Percentiles rank a stretch among this genome's conserved stretches.
These are phyloP conservation scores for Drosophila mauritiana DNA, from an alignment of 1,140 invertebrate genomes.

Conservation along the genomic window DNA sequence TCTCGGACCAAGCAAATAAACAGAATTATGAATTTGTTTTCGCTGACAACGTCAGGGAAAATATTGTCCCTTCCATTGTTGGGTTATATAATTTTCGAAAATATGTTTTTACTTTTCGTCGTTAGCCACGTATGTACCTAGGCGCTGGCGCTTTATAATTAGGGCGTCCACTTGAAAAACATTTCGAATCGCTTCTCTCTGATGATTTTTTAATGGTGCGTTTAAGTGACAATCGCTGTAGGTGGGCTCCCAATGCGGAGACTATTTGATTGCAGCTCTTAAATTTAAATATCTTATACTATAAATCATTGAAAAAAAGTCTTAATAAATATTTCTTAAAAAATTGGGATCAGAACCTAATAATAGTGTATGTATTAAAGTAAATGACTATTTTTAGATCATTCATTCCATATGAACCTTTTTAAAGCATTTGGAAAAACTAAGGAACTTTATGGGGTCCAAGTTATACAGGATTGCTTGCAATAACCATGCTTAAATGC, in stretches of 20 bases:
- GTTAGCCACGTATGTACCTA: conserved; percentile 22
- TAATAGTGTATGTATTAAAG: too few relatives aligned
- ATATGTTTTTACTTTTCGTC: conserved; percentile 47
- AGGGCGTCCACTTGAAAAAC: conserved; percentile 50
- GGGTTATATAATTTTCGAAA: conserved; percentile 70
- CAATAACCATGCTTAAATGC: not conserved
- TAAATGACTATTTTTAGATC: too few relatives aligned
- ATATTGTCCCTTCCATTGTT: conserved; percentile 52
- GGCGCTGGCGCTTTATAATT: conserved; percentile 72
- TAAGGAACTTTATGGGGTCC: not conserved
- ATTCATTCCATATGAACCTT: not conserved
- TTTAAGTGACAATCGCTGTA: not conserved
- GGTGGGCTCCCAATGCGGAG: not conserved
- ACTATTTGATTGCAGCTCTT: not conserved
- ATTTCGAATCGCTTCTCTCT: conserved; percentile 2
- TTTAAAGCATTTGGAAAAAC: too few relatives aligned
- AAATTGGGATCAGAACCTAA: too few relatives aligned
- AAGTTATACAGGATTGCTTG: not conserved
- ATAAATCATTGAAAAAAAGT: too few relatives aligned
- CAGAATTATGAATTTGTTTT: conserved; percentile 65
- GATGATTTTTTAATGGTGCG: conserved; percentile 46
- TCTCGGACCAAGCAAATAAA: conserved; percentile 55
- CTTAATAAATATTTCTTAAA: too few relatives aligned
- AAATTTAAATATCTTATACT: not conserved
- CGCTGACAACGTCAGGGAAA: conserved; percentile 46